These are phyloP conservation scores for Fragum fragum DNA, from an alignment of 2,888 invertebrate genomes.

Conservation along the genomic window DNA sequence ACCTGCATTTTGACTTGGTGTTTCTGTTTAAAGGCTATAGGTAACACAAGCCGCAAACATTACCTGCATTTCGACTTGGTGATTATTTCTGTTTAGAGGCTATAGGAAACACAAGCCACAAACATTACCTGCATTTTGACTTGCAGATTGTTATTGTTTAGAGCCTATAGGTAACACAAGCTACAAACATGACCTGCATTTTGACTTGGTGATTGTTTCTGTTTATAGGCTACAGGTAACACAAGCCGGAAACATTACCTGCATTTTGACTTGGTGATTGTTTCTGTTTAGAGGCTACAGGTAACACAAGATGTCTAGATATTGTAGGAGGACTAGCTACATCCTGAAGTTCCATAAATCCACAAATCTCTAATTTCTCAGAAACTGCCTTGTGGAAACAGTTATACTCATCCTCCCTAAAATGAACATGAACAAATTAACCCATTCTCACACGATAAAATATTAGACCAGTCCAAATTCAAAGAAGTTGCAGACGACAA, in stretches of 20 bases:
- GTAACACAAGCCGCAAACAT: too few relatives aligned
- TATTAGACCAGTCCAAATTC: too few relatives aligned
- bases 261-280: slow-evolving; percentile 27
- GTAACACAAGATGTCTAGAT: slow-evolving; percentile 95
- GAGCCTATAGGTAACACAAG: not conserved
- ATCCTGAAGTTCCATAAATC: slow-evolving; percentile 95
- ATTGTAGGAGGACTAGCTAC: slow-evolving; percentile 96
- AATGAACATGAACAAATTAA: too few relatives aligned
- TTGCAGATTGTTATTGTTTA: too few relatives aligned
- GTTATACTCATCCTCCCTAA: slow-evolving; percentile 86
- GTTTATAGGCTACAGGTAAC: slow-evolving; percentile 91
- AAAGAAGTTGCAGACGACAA: too few relatives aligned
- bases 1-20: too few relatives aligned
- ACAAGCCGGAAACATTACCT: slow-evolving; percentile 89
- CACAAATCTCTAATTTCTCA: slow-evolving; percentile 93
- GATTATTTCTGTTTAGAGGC: too few relatives aligned
- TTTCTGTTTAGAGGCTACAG: slow-evolving; percentile 86
- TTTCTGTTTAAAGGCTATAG: too few relatives aligned
- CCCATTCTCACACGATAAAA: too few relatives aligned
- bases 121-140: not conserved
- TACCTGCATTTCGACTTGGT: too few relatives aligned
- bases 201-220: too few relatives aligned
- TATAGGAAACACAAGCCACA: not conserved
- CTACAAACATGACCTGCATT: not conserved
- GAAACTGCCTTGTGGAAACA: slow-evolving; percentile 90